Percentiles rank a stretch among this genome's conserved stretches.
phyloP scores from a whole-genome alignment of 2,113 vertebrate species.

The Phyllostomus discolor region DNA sequence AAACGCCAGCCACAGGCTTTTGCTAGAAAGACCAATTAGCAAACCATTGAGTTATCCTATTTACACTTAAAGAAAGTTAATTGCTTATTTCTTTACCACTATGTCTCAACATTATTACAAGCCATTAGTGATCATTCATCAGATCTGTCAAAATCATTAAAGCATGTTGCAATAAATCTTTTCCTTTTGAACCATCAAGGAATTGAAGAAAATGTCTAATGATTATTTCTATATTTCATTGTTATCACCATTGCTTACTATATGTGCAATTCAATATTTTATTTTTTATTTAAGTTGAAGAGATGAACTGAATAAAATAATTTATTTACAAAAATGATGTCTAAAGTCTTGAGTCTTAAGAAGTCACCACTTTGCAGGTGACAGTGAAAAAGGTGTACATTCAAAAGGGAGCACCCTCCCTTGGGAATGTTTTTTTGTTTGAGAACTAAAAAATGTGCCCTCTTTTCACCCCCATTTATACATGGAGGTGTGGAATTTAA shows the following conservation, averaged over 20 bases:
- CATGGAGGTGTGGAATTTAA: not conserved
- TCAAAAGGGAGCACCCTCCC: not conserved
- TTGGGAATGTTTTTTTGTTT: not conserved
- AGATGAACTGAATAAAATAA: not conserved
- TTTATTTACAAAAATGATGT: not conserved
- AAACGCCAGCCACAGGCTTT: not conserved
- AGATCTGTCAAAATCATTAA: slow-evolving; percentile 8
- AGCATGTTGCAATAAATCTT: not conserved
- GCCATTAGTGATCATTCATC: not conserved
- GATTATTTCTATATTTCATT: not conserved
- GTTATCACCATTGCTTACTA: not conserved
- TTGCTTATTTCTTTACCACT: not conserved
- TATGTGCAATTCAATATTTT: not conserved
- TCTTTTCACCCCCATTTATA: not conserved
- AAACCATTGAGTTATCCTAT: not conserved
- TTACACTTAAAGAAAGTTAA: not conserved
- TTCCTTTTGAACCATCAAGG: not conserved
- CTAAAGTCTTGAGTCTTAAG: not conserved
- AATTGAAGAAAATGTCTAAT: not conserved
- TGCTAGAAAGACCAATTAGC: not conserved
- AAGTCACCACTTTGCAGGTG: not conserved
- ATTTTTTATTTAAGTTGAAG: not conserved
- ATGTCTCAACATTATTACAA: not conserved
- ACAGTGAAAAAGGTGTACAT: not conserved
- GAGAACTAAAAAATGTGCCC: not conserved